phyloP scores from a whole-genome alignment of 2,113 vertebrate species.

The Anseranas semipalmata region DNA sequence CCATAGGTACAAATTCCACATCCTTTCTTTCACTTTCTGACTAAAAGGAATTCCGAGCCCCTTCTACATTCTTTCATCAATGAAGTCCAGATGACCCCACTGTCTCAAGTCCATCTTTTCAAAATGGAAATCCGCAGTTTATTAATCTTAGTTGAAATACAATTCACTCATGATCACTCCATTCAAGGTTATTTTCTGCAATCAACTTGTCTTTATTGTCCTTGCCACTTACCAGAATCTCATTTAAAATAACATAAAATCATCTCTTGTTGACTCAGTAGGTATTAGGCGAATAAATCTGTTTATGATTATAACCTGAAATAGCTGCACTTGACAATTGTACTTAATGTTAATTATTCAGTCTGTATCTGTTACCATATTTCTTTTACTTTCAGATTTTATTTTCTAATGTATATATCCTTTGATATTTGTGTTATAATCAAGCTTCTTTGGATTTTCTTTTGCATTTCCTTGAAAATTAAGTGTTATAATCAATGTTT shows the following conservation, averaged over 20 bases:
- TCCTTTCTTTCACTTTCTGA: not conserved
- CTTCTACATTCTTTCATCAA: not conserved
- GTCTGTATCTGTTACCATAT: fast-evolving
- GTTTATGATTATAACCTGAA: not conserved
- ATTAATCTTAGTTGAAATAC: not conserved
- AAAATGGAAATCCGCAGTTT: not conserved
- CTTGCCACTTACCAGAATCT: not conserved
- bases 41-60: not conserved
- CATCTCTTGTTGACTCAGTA: conserved; percentile 21
- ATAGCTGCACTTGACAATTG: not conserved
- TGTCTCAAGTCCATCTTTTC: not conserved
- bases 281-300: not conserved
- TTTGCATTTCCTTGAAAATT: not conserved
- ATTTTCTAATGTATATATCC: not conserved
- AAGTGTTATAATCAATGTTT: not conserved
- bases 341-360: not conserved
- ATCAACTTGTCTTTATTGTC: conserved; percentile 5
- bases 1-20: not conserved
- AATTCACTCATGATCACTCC: not conserved
- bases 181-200: conserved; percentile 33
- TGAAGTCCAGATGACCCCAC: not conserved
- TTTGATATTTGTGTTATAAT: not conserved
- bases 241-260: conserved; percentile 1
- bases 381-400: not conserved
- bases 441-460: not conserved